phyloP scores from a whole-genome alignment of 2,888 invertebrate species.

The Onthophagus sagittarius region DNA sequence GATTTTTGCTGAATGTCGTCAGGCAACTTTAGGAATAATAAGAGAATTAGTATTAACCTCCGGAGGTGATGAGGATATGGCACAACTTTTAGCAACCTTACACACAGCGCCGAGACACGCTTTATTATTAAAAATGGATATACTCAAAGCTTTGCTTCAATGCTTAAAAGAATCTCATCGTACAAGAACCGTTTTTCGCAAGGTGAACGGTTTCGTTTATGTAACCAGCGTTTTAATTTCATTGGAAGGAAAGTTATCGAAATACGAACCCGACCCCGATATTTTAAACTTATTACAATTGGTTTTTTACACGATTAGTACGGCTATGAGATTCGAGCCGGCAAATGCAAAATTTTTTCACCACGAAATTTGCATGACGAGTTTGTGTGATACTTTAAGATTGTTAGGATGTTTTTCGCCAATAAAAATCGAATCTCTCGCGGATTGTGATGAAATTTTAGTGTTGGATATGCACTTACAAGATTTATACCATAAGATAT shows the following conservation, averaged over 20 bases:
- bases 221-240: constrained; percentile 93
- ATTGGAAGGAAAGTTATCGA: constrained; percentile 76
- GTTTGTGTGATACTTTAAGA: constrained; percentile 88
- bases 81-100: constrained; percentile 84
- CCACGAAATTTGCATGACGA: constrained; percentile 93
- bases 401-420: constrained; percentile 82
- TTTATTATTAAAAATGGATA: constrained; percentile 81
- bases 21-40: constrained; percentile 79
- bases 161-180: constrained; percentile 95
- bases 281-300: constrained; percentile 76
- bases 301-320: constrained; percentile 91
- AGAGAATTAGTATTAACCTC: constrained; percentile 84
- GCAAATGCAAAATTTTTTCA: constrained; percentile 98
- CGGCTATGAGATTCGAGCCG: constrained; percentile 98
- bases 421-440: constrained; percentile 39
- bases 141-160: constrained; percentile 80
- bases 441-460: constrained; percentile 37
- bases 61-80: constrained; percentile 96
- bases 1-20: constrained; percentile 75
- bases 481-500: constrained; percentile 64
- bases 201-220: constrained; percentile 96
- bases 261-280: constrained; percentile 52
- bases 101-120: constrained; percentile 83
- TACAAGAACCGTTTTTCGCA: constrained; percentile 93
- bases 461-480: constrained; percentile 34